A percentile compares a stretch with the other conserved stretches of the same genome.
These are phyloP conservation scores for Ylistrum balloti DNA, from an alignment of 1,140 invertebrate genomes.

Conservation along the genomic window DNA sequence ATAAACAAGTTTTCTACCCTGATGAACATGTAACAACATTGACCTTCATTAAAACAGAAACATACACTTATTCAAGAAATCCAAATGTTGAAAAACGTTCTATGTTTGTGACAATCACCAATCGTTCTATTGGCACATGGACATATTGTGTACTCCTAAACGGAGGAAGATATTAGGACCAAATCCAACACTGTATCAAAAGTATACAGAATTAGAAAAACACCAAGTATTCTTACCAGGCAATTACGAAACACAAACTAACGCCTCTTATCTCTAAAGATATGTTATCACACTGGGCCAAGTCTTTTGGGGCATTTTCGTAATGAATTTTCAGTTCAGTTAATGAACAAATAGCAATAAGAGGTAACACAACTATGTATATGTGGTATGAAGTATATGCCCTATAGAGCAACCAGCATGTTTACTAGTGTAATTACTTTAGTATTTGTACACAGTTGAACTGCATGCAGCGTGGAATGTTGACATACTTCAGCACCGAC, in stretches of 20 bases:
- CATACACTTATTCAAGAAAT: not conserved
- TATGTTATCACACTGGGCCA: not conserved
- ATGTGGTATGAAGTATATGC: not conserved
- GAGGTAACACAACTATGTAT: not conserved
- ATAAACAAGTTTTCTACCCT: no score
- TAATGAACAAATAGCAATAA: not conserved
- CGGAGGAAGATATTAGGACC: no score
- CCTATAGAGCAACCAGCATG: not conserved
- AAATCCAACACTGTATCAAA: not conserved
- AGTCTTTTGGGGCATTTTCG: not conserved
- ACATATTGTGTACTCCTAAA: no score
- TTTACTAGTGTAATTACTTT: not conserved
- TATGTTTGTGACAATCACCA: no score
- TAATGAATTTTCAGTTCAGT: slow-evolving; percentile 12
- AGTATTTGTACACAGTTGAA: not conserved
- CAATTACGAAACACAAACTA: not conserved
- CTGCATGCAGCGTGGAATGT: not conserved
- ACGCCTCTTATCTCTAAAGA: not conserved
- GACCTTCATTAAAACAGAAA: not conserved
- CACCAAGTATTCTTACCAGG: not conserved
- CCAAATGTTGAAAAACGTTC: no score
- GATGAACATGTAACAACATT: no score
- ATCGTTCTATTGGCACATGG: no score
- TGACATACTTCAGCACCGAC: not conserved
- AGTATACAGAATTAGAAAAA: no score